Base-by-base conservation (phyloP, 2,888 invertebrate genomes). In the Pristionchus entomophagus region DNA sequence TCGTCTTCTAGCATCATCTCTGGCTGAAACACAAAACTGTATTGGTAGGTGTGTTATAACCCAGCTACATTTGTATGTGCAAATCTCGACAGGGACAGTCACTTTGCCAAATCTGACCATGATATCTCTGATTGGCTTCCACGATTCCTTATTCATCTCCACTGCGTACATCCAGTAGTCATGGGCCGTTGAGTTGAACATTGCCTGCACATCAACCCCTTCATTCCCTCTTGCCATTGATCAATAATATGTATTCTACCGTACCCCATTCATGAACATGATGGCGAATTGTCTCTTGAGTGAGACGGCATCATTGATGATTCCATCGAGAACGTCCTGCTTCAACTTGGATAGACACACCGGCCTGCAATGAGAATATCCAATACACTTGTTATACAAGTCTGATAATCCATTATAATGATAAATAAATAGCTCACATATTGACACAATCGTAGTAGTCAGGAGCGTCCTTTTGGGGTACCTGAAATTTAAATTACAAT, bases 221-320 rank as follows among this genome's bases (percentile, higher is more conserved):
- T 77, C 32, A 35, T 41, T 77, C 14, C 19, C 19, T 17, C 12
- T 53, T 32, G 29, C 29, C 29, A 29, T 29, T 17, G 35, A 29
- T 8, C 65, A 65, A 29, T 22, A n/a, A n/a, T n/a, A n/a, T n/a
- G n/a, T n/a, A n/a, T n/a, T n/a, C n/a, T n/a, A 29, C 19, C 82
- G 8, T 38, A 82, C 82, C 56, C 26, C 82, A 38, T 82, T 82
- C 82, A 82, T 82, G 26, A 82, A 82, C 82, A 82, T 82, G n/a
- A 82, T 56, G 17, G 38, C 26, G 0, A 56, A 10, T 41, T 59
- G n/a, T 8, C 41, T 22, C 59, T 26, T 59, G n/a, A 82, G 82
- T 14, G 82, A 59, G 12, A 82, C 29, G 5, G 82, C 41, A n/a
- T 56, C 59, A 3, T 56, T 59, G 6, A 82, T 12, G 1, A 2